Conservation (phyloP, 2,888 invertebrate genomes). For the Tribolium freemani region DNA sequence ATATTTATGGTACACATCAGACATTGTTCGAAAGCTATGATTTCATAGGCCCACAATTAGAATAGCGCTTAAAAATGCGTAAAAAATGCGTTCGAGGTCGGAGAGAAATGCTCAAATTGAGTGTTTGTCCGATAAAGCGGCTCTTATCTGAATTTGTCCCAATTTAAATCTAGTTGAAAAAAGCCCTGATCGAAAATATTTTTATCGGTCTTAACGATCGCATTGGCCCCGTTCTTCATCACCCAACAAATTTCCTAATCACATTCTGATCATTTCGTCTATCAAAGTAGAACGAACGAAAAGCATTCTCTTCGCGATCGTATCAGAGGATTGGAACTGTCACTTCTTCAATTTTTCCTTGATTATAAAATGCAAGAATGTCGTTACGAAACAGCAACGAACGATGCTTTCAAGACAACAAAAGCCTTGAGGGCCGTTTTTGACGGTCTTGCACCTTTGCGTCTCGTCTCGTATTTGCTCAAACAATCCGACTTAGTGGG, state of each 20-base stretch:
- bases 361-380: constrained; percentile 57
- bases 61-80: neutral
- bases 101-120: neutral
- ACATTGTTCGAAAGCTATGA: constrained; percentile 2
- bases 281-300: constrained; percentile 52
- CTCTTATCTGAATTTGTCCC: constrained; percentile 8
- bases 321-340: constrained; percentile 57
- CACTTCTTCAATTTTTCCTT: constrained; percentile 56
- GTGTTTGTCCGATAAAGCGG: constrained; percentile 1
- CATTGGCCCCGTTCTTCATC: constrained; percentile 11
- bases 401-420: constrained; percentile 51
- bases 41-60: constrained; percentile 5
- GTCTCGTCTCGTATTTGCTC: constrained; percentile 26
- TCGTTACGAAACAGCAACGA: constrained; percentile 54
- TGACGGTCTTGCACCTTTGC: neutral
- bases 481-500: constrained; percentile 43
- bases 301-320: constrained; percentile 55
- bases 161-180: constrained; percentile 1
- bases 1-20: constrained; percentile 5
- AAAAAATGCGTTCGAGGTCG: neutral
- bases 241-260: constrained; percentile 32
- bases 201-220: constrained; percentile 6
- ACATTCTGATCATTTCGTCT: constrained; percentile 33
- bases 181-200: neutral
- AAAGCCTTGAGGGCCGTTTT: constrained; percentile 16